Evolutionary conservation across 1,140 invertebrate genomes (phyloP), one percentile per base, ranked within the genome.

Genomic region (Mactra quadrangularis): DNA sequence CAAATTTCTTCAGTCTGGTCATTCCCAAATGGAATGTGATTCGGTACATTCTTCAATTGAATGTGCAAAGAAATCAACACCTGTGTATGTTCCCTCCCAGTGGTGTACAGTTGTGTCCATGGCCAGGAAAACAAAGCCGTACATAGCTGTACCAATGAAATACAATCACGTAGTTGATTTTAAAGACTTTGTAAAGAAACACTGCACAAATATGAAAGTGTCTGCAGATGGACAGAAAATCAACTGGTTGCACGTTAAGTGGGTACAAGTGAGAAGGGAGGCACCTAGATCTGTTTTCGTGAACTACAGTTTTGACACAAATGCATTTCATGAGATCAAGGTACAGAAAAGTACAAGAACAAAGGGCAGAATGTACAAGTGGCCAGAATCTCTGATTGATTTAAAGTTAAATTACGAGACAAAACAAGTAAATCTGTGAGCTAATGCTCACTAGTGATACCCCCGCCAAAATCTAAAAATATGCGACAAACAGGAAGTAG

Each of bases 21-120:
- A 74, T 22, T 27, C n/a, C 13, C 52, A 74, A 17, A 74, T 74
- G 53, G 71, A 74, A 74, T 74, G 52, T 45, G 71, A 74, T 41
- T 3, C 52, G 3, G 38, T 74, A 3, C 71, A 74, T 74, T 38
- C 52, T 6, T 25, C 52, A 38, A 74, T 59, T 38, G 71, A 74
- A 74, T 19, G 38, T 7, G 35, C 71, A 6, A 57, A 74, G 53
- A 59, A 59, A 15, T 35, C 22, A 29, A 74, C 71, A 59, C 38
- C 52, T 0, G 22, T 74, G 6, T 59, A 59, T 59, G 52, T 57
- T 7, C 71, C 71, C 3, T 74, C 55, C 9, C 52, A 59, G 33
- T 74, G 71, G 71, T 41, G 38, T 17, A 74, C 71, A 19, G 53
- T 74, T 1, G 31, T 74, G 7, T 22, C 13, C 25, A 25, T 74